Base-by-base conservation (phyloP, 2,113 vertebrate genomes). In the Odocoileus hemionus region DNA sequence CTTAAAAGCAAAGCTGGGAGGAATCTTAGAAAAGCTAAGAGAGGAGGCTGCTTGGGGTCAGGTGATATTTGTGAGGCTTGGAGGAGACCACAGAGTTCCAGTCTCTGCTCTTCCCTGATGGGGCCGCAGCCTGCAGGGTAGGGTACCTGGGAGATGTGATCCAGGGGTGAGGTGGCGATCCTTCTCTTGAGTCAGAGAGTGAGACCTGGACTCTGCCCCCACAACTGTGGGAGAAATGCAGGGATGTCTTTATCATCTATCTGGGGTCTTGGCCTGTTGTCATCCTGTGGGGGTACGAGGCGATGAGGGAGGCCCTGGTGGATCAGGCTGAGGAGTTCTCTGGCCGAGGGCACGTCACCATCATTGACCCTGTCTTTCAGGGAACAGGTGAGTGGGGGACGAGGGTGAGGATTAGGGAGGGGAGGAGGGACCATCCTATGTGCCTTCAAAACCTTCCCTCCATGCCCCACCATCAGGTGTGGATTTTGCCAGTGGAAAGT, bases 301-400 rank as follows among this genome's bases (percentile, higher is more conserved):
- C 97, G 0, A 98, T 99, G 43, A 98, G 98, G 80, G 99, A 99
- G 74, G 98, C 98, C 7, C 95, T 99, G 89, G 97, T 99, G 97
- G 98, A 98, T 86, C 98, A 98, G 8, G 98, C 97, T 0, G 98
- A 98, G 2, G 98, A 98, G 6, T 99, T 99, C 54, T 87, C 93
- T 7, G 98, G 98, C 74, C 60, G 97, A 96, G 98, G 97, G 1
- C 95, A 89, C 0, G 0, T 99, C 7, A 83, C 98, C 0, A 96
- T 99, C 7, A 2, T 95, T 0, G 0, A 96, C 6, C 14, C 10
- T 15, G 45, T 90, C 23, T 89, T 90, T 23, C 45, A 67, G 36
- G 58, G 21, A 47, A 60, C 9, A 55, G 58, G 23, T 84, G 55
- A 88, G 39, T 80, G 33, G 36, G n/a, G 16, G 7, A 23, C 2